phyloP scores from a whole-genome alignment of 2,113 vertebrate species.

The Eidolon helvum region DNA sequence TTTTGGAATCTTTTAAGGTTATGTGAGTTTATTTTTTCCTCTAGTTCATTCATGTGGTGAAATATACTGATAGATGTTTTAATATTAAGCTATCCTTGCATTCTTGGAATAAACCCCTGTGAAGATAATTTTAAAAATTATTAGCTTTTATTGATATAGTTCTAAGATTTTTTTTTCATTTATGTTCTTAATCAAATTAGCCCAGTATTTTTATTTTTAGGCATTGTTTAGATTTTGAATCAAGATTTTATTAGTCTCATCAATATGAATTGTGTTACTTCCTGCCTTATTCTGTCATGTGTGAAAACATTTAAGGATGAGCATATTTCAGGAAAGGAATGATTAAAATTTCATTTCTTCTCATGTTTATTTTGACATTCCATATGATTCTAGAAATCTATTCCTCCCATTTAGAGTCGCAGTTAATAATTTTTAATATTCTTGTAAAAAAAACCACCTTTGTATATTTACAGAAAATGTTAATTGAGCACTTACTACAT shows the following conservation, averaged over 20 bases:
- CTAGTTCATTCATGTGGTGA: background rate
- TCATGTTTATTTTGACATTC: background rate
- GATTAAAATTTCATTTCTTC: background rate
- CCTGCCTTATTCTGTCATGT: background rate
- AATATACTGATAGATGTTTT: background rate
- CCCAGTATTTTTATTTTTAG: background rate
- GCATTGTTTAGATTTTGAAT: background rate
- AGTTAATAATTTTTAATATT: background rate
- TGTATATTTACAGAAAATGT: background rate
- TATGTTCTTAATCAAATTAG: background rate
- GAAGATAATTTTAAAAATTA: background rate
- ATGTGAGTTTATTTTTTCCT: background rate
- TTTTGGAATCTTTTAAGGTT: background rate
- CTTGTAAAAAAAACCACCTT: background rate
- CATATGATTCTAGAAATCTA: background rate
- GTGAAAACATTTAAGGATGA: background rate
- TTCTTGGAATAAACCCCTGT: background rate
- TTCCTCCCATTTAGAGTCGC: background rate
- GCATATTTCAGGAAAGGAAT: background rate
- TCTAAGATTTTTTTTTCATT: conserved; percentile 32
- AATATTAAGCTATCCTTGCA: background rate
- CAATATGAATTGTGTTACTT: background rate
- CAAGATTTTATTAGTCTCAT: background rate
- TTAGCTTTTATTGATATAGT: background rate
- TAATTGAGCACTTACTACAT: background rate